These are phyloP conservation scores for Anas platyrhynchos DNA, from an alignment of 2,113 vertebrate genomes.

Conservation along the genomic window DNA sequence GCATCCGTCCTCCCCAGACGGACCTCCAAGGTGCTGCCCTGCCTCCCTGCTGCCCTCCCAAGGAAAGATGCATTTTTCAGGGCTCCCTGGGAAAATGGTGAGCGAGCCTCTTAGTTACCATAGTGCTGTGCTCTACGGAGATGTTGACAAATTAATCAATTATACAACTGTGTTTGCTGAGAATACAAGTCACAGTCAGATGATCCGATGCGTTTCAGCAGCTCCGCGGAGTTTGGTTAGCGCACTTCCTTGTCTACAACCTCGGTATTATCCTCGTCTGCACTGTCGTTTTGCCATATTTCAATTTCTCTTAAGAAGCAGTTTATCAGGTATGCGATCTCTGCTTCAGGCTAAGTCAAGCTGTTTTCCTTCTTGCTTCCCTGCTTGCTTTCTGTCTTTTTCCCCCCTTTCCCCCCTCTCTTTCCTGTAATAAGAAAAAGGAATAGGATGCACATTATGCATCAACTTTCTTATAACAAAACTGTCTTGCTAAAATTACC, in stretches of 20 bases:
- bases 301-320: background rate
- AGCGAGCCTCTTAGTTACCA: background rate
- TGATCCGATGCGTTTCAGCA: slow-evolving; percentile 36
- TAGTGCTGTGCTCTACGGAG: background rate
- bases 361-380: background rate
- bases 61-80: background rate
- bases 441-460: background rate
- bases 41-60: background rate
- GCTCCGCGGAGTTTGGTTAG: background rate
- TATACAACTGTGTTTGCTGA: slow-evolving; percentile 53
- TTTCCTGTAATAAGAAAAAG: background rate
- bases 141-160: slow-evolving; percentile 46
- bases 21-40: background rate
- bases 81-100: background rate
- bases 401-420: background rate
- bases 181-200: slow-evolving; percentile 20
- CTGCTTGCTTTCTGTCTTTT: background rate
- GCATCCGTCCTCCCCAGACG: background rate
- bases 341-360: slow-evolving; percentile 18
- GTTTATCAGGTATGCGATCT: background rate
- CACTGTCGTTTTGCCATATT: background rate
- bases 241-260: background rate
- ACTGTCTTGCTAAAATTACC: background rate
- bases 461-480: background rate
- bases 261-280: background rate